Percentiles rank a stretch among this genome's conserved stretches.
phyloP scores from a whole-genome alignment of 2,888 invertebrate species.

The Frankliniella fusca region DNA sequence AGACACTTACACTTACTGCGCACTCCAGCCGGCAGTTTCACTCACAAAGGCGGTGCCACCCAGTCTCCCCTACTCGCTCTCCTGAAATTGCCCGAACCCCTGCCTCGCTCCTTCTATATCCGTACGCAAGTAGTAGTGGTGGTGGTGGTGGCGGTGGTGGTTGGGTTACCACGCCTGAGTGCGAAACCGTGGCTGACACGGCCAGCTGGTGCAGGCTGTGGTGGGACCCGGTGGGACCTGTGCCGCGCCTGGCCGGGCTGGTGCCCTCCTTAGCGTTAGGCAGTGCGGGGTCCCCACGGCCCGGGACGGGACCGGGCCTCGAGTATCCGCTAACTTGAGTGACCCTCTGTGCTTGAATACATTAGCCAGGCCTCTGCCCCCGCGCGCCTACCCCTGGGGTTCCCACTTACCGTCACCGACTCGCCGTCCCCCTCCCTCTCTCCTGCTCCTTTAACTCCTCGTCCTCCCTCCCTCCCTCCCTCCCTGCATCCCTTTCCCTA shows the following conservation, averaged over 20 bases:
- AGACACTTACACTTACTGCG: not conserved
- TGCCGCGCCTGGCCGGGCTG: too few species aligned
- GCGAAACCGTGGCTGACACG: slow-evolving; percentile 8
- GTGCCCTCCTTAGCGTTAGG: not conserved
- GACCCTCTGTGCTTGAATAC: not conserved
- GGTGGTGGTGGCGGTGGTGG: not conserved
- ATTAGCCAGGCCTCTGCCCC: not conserved
- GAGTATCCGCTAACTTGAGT: not conserved
- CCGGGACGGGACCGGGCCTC: not conserved
- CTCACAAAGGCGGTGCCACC: not conserved
- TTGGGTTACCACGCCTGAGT: slow-evolving; percentile 1
- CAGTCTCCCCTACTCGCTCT: not conserved
- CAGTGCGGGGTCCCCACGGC: not conserved
- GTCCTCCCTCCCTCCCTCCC: too few species aligned
- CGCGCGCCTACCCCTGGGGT: too few species aligned
- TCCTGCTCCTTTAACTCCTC: too few species aligned
- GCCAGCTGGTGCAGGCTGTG: not conserved
- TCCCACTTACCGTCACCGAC: too few species aligned
- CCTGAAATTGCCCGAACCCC: too few species aligned
- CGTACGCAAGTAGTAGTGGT: not conserved
- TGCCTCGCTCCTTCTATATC: too few species aligned
- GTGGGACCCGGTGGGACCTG: not conserved
- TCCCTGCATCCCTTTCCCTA: too few species aligned
- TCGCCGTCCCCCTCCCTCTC: too few species aligned
- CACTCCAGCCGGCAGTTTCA: not conserved